Percentiles rank a stretch among this genome's conserved stretches.
phyloP scores from a whole-genome alignment of 2,113 vertebrate species.

The Zonotrichia leucophrys region DNA sequence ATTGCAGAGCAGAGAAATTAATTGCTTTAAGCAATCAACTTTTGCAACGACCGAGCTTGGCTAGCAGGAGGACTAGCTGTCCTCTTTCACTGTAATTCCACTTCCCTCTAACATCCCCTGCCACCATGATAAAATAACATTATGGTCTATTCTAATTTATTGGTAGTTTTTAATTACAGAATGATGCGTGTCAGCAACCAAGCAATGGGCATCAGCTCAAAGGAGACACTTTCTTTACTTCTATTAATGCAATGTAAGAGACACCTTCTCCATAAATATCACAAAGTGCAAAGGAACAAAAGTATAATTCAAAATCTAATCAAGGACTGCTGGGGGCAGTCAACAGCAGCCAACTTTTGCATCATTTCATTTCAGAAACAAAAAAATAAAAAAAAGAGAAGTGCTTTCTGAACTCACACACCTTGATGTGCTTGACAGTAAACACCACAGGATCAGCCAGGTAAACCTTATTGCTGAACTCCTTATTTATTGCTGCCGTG shows the following conservation, averaged over 20 bases:
- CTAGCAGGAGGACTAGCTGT: constrained; percentile 43
- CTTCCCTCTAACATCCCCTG: background rate
- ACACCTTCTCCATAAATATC: constrained; percentile 35
- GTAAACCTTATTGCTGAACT: constrained; percentile 95
- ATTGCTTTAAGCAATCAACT: constrained; percentile 45
- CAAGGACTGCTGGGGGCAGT: background rate
- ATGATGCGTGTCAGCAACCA: constrained; percentile 28
- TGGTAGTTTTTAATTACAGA: constrained; percentile 51
- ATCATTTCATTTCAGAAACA: background rate
- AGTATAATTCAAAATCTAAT: constrained; percentile 50
- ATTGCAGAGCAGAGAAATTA: constrained; percentile 52
- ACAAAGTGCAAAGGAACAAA: constrained; percentile 24
- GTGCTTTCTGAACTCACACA: constrained; percentile 51
- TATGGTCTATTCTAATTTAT: constrained; percentile 20
- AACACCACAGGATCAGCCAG: constrained; percentile 95
- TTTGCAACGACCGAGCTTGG: constrained; percentile 12
- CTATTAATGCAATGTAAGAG: background rate
- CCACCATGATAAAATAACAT: constrained; percentile 42
- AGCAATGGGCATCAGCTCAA: constrained; percentile 28
- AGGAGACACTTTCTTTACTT: background rate
- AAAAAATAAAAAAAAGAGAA: background rate
- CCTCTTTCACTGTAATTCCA: constrained; percentile 25
- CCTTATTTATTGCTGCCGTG: constrained; percentile 97
- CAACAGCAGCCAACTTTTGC: background rate
- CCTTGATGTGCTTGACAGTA: constrained; percentile 94